A percentile compares a stretch with the other conserved stretches of the same genome.
These are phyloP conservation scores for Himantopus leucocephalus DNA, from an alignment of 2,113 vertebrate genomes.

Conservation along the genomic window DNA sequence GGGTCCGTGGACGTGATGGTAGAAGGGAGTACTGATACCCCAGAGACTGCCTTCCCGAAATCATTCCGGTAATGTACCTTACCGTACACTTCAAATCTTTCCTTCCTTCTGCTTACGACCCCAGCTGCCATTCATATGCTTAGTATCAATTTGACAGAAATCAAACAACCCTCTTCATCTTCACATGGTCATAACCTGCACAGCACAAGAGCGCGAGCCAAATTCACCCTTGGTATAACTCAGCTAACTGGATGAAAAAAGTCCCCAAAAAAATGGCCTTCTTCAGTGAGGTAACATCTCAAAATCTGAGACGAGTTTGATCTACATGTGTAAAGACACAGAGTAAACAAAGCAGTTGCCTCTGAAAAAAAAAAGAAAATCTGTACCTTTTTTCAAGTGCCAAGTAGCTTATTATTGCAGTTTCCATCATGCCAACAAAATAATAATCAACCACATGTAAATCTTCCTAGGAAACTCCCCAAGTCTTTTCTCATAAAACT, in stretches of 20 bases:
- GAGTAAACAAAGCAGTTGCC: constrained; percentile 1
- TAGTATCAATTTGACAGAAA: neutral
- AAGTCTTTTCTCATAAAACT: neutral
- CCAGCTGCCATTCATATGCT: neutral
- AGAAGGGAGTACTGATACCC: neutral
- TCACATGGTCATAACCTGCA: neutral
- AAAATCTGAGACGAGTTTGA: neutral
- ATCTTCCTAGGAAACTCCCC: neutral
- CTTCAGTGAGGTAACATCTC: neutral
- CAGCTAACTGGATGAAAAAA: neutral
- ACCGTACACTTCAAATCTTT: neutral
- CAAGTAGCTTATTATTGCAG: neutral
- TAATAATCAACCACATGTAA: neutral
- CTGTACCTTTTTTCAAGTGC: neutral
- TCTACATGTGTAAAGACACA: neutral
- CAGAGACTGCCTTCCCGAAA: neutral
- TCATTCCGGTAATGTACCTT: neutral
- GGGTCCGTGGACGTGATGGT: neutral
- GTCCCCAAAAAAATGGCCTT: neutral
- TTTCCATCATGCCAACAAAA: neutral
- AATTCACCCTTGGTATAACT: neutral
- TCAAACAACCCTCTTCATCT: neutral
- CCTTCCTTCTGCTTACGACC: neutral
- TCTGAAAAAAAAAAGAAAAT: neutral
- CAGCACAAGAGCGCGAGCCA: neutral